These are phyloP conservation scores for Caenorhabditis sp. DNA, from an alignment of 2,888 invertebrate species.

Conservation along the genomic window DNA sequence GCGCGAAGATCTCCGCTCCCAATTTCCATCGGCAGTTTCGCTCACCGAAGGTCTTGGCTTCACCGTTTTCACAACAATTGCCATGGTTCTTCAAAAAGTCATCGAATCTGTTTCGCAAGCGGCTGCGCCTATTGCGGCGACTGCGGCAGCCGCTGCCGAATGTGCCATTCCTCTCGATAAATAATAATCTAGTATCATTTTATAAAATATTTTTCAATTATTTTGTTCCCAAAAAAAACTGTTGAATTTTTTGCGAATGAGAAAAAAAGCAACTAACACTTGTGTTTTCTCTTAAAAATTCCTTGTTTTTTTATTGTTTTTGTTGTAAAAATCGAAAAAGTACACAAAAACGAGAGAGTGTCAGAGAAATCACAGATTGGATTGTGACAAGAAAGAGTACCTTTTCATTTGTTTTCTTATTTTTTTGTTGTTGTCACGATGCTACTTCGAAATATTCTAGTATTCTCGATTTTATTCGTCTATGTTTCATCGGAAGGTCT, in stretches of 20 bases:
- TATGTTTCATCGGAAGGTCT: constrained; percentile 20
- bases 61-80: constrained; percentile 47
- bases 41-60: constrained; percentile 51
- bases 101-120: constrained; percentile 32
- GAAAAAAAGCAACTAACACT: not conserved
- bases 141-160: constrained; percentile 1
- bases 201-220: too few relatives aligned
- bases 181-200: not conserved
- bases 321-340: not conserved
- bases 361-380: not conserved
- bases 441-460: not conserved
- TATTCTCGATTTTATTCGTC: not conserved
- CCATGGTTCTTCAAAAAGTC: constrained; percentile 47
- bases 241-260: not conserved
- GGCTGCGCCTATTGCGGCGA: not conserved
- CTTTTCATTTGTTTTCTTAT: not conserved
- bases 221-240: too few relatives aligned
- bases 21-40: constrained; percentile 46
- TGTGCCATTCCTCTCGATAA: constrained; percentile 20
- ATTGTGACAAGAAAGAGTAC: not conserved
- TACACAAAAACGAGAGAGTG: not conserved
- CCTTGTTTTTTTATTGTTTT: not conserved
- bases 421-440: not conserved
- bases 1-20: constrained; percentile 40
- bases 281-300: not conserved